Percentiles rank a stretch among this genome's conserved stretches.
Conservation (phyloP, 2,888 invertebrate genomes). For the Drosophila kanekoi region DNA sequence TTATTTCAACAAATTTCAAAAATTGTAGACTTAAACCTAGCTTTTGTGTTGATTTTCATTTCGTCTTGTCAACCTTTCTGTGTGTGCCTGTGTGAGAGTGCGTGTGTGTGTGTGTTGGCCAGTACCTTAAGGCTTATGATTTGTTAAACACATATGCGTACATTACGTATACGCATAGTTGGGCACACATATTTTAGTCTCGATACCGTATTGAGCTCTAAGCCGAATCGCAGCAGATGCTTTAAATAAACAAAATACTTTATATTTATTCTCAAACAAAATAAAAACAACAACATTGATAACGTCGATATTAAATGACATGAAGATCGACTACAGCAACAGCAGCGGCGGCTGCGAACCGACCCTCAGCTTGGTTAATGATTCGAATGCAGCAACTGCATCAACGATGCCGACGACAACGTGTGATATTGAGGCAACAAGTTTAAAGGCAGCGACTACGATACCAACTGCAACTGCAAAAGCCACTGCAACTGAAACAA, state of each 20-base stretch:
- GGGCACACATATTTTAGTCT: conserved; percentile 11
- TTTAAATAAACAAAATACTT: conserved; percentile 25
- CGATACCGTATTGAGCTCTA: conserved; percentile 9
- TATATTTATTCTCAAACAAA: conserved; percentile 33
- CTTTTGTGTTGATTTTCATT: conserved; percentile 11
- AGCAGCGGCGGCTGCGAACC: conserved; percentile 61
- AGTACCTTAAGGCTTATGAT: conserved; percentile 23
- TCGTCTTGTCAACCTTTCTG: conserved; percentile 17
- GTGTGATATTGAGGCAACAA: conserved; percentile 35
- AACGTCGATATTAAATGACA: conserved; percentile 10
- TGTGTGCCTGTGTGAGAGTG: conserved; percentile 18
- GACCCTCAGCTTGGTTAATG: conserved; percentile 54
- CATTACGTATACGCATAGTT: conserved; percentile 31
- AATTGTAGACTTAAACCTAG: conserved; percentile 32
- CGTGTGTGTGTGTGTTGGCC: conserved; percentile 23
- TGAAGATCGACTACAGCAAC: conserved; percentile 76
- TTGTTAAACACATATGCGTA: conserved; percentile 19
- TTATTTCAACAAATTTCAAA: conserved; percentile 29
- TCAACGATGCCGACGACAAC: conserved; percentile 22
- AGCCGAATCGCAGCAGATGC: conserved; percentile 16
- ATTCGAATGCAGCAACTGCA: conserved; percentile 30
- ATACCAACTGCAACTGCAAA: conserved; percentile 1
- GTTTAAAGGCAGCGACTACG: conserved; percentile 21
- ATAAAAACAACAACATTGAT: conserved; percentile 7
- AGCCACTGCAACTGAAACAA: conserved; percentile 16